phyloP scores from a whole-genome alignment of 2,113 vertebrate genomes.

The Leptobrachium ailaonicum region DNA sequence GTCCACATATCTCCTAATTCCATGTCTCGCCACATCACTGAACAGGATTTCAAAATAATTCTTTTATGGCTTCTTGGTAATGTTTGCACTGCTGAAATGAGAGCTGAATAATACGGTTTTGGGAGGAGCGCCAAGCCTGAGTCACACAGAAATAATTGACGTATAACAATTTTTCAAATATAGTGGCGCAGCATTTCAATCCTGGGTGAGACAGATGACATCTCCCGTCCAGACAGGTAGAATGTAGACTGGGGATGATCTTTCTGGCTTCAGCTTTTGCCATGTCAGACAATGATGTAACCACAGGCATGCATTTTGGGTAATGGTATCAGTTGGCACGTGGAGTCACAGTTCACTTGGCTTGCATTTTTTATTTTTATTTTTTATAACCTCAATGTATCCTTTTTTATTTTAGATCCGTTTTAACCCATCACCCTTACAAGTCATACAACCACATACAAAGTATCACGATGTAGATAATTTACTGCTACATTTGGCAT shows the following conservation, averaged over 20 bases:
- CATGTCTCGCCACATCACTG: background rate
- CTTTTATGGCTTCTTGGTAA: background rate
- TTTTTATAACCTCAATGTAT: background rate
- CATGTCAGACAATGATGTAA: background rate
- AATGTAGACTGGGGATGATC: background rate
- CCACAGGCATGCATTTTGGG: background rate
- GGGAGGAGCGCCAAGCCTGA: background rate
- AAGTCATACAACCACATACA: too few relatives aligned
- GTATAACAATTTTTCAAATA: background rate
- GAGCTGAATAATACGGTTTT: background rate
- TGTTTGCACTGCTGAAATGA: background rate
- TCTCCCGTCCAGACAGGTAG: slow-evolving; percentile 26
- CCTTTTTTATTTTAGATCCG: too few relatives aligned
- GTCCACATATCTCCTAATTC: too few relatives aligned
- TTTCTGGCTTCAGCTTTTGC: background rate
- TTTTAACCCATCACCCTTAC: too few relatives aligned
- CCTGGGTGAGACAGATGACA: slow-evolving; percentile 8
- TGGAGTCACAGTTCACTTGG: background rate
- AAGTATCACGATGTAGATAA: too few relatives aligned
- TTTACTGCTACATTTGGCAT: too few relatives aligned
- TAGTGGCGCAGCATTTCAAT: background rate
- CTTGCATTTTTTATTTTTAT: too few relatives aligned
- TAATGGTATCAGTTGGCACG: slow-evolving; percentile 2
- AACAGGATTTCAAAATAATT: background rate
- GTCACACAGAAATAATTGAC: slow-evolving; percentile 21